Percentiles rank a stretch among this genome's conserved stretches.
These are phyloP conservation scores for Numida meleagris DNA, from an alignment of 2,113 vertebrate species.

Conservation along the genomic window DNA sequence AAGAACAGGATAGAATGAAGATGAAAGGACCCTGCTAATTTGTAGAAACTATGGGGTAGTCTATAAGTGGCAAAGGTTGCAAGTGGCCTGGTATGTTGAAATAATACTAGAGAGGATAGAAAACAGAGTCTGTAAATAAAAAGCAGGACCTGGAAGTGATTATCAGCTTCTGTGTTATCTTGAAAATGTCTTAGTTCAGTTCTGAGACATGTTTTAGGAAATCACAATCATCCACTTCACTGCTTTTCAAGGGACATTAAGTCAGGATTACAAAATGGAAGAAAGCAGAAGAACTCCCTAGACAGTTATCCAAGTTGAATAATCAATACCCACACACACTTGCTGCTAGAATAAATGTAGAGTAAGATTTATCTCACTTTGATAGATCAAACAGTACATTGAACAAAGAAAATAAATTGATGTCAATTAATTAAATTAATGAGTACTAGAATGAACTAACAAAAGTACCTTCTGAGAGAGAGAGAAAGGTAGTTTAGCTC, in stretches of 20 bases:
- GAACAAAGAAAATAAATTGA: neutral
- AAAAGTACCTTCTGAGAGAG: neutral
- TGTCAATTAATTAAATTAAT: neutral
- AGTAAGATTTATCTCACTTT: neutral
- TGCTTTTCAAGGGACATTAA: neutral
- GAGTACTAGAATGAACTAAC: neutral
- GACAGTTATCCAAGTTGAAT: neutral
- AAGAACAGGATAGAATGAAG: rapidly evolving
- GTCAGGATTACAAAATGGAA: neutral
- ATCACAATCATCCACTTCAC: neutral
- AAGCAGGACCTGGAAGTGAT: rapidly evolving
- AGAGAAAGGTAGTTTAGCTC: neutral
- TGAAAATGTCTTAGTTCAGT: neutral
- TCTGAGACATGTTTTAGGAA: neutral
- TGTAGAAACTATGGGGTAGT: neutral
- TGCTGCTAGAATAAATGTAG: neutral
- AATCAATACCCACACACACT: neutral
- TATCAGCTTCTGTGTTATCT: neutral
- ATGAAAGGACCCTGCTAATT: neutral
- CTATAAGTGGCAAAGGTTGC: neutral
- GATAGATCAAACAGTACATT: neutral
- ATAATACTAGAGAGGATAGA: neutral
- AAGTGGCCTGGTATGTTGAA: neutral
- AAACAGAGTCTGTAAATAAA: neutral
- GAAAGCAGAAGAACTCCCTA: neutral